Evolutionary conservation across 2,888 invertebrate species (phyloP).

Genomic region (Tenthredo amoena): DNA sequence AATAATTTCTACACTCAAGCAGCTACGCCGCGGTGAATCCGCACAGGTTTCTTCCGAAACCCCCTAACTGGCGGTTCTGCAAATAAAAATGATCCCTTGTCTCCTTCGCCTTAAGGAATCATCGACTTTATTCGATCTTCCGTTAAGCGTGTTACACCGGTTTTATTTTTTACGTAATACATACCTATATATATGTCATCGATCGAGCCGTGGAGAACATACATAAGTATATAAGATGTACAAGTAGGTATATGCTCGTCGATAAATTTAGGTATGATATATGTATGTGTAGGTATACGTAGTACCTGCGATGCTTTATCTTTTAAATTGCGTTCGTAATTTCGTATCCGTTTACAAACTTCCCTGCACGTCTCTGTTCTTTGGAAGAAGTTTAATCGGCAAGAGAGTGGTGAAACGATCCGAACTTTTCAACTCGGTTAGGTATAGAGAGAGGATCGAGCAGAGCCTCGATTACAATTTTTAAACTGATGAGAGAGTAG

Average conservation of each 20-base stretch:
- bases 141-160: background rate
- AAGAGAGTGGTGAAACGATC: background rate
- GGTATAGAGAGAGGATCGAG: background rate
- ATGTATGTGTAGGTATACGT: background rate
- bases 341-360: constrained; percentile 22
- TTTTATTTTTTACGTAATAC: background rate
- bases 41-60: background rate
- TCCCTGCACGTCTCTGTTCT: constrained; percentile 10
- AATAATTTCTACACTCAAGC: background rate
- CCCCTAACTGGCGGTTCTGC: background rate
- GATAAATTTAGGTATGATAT: constrained; percentile 51
- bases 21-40: background rate
- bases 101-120: background rate
- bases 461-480: background rate
- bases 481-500: background rate
- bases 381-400: background rate
- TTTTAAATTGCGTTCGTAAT: constrained; percentile 19
- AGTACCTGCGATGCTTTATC: background rate
- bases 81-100: background rate
- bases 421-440: background rate
- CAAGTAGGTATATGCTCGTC: background rate
- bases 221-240: background rate
- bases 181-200: background rate
- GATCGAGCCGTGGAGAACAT: background rate
- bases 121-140: background rate